Conservation (phyloP, 2,797 vertebrate species). For the Aplochiton taeniatus region DNA sequence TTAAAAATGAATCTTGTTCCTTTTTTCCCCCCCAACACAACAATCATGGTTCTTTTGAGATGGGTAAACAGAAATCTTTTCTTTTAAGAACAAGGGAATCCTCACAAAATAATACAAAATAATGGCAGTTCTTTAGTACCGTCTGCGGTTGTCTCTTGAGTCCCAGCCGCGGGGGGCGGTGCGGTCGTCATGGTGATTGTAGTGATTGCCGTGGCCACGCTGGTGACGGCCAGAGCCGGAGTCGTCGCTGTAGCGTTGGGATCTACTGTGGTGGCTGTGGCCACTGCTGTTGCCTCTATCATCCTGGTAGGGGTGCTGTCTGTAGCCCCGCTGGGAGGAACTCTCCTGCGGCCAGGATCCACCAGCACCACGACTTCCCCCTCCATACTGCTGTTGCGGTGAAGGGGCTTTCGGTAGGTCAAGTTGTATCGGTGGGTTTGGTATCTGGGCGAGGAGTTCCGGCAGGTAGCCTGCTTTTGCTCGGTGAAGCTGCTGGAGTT, state of each 20-base stretch:
- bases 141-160: constrained; percentile 73
- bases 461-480: constrained; percentile 41
- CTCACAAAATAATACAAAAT: constrained; percentile 4
- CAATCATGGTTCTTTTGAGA: too few species aligned
- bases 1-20: too few species aligned
- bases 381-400: neutral
- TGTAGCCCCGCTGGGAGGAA: constrained; percentile 54
- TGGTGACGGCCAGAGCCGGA: constrained; percentile 64
- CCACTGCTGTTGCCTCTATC: constrained; percentile 7
- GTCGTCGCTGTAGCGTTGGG: constrained; percentile 71
- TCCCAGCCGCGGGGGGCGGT: constrained; percentile 74
- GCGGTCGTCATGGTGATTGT: constrained; percentile 74
- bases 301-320: constrained; percentile 71
- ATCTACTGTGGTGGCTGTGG: constrained; percentile 62
- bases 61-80: too few species aligned
- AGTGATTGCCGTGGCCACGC: constrained; percentile 69
- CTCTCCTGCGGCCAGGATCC: constrained; percentile 59
- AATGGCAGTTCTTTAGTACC: constrained; percentile 60
- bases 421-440: too few species aligned
- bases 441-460: constrained; percentile 24
- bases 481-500: constrained; percentile 76
- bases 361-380: constrained; percentile 25
- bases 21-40: too few species aligned
- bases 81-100: neutral
- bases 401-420: too few species aligned